These are phyloP conservation scores for Leptinotarsa lineolata DNA, from an alignment of 1,140 invertebrate genomes.

Conservation along the genomic window DNA sequence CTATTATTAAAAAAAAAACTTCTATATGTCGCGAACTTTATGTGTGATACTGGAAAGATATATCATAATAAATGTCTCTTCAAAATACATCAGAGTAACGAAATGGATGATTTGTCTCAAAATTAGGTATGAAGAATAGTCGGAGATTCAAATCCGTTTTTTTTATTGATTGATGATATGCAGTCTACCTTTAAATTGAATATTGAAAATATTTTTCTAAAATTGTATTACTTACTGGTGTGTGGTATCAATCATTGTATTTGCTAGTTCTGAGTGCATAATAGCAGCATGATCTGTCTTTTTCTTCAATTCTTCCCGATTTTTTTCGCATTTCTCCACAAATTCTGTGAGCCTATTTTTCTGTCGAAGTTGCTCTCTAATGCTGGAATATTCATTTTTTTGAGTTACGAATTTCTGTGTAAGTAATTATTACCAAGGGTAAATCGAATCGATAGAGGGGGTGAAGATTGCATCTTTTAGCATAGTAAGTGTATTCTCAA, in stretches of 20 bases:
- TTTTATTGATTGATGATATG: too few relatives aligned
- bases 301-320: constrained; percentile 60
- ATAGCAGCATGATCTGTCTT: constrained; percentile 62
- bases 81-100: too few relatives aligned
- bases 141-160: too few relatives aligned
- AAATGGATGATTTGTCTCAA: too few relatives aligned
- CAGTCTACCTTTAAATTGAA: too few relatives aligned
- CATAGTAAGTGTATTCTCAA: constrained; percentile 61
- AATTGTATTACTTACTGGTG: constrained; percentile 51
- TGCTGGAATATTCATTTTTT: constrained; percentile 51
- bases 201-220: too few relatives aligned
- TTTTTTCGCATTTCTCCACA: constrained; percentile 57
- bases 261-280: constrained; percentile 61
- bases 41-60: too few relatives aligned
- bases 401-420: not conserved
- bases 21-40: too few relatives aligned
- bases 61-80: too few relatives aligned
- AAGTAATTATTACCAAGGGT: constrained; percentile 53
- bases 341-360: constrained; percentile 59
- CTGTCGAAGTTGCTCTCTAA: constrained; percentile 63
- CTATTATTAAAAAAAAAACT: too few relatives aligned
- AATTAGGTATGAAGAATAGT: too few relatives aligned
- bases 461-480: constrained; percentile 59
- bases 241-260: constrained; percentile 62
- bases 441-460: constrained; percentile 57